These are phyloP conservation scores for Hirtodrosophila duncani DNA, from an alignment of 2,888 invertebrate species.

Conservation along the genomic window DNA sequence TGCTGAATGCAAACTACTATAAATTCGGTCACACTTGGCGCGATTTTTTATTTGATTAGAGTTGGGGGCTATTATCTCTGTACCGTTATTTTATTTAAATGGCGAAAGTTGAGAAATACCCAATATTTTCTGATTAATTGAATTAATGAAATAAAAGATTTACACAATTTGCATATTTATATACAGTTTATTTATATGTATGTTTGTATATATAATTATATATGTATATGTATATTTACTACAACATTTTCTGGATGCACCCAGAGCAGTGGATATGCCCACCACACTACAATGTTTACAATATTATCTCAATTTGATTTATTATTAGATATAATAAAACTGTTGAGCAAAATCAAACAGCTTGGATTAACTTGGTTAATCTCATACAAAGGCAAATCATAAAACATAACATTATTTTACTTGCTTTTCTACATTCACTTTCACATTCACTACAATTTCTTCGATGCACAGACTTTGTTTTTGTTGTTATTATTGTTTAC, in stretches of 20 bases:
- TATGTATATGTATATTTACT: constrained; percentile 42
- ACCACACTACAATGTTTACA: no score
- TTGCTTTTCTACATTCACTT: constrained; percentile 19
- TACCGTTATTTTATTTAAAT: no score
- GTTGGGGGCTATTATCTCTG: no score
- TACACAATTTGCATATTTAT: constrained; percentile 35
- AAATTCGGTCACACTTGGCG: no score
- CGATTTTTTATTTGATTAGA: no score
- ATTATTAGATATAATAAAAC: constrained; percentile 40
- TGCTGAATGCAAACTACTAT: no score
- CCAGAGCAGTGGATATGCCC: no score
- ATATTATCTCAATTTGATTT: constrained; percentile 19
- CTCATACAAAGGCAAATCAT: constrained; percentile 69
- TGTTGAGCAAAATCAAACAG: constrained; percentile 70
- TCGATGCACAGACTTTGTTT: constrained; percentile 50
- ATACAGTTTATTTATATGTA: constrained; percentile 64
- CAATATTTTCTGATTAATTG: no score
- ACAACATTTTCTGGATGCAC: no score
- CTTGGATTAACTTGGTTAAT: constrained; percentile 69
- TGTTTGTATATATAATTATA: constrained; percentile 33
- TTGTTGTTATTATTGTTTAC: constrained; percentile 22
- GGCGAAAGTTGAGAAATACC: no score
- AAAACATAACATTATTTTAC: constrained; percentile 39
- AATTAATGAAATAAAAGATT: no score
- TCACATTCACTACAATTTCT: no score